These are phyloP conservation scores for Spisula solida DNA, from an alignment of 2,888 invertebrate genomes.

Conservation along the genomic window DNA sequence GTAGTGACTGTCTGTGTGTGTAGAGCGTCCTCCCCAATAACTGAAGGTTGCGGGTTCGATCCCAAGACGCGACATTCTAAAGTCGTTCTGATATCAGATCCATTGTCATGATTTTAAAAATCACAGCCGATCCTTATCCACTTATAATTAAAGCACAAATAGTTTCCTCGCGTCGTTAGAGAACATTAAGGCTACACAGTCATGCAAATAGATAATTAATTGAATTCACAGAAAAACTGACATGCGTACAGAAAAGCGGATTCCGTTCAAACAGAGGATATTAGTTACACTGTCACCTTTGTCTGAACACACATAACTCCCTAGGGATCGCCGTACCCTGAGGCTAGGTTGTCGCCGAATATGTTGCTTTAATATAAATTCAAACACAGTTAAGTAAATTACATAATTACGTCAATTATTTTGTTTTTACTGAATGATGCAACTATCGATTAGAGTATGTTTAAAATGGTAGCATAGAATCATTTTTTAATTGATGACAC, in stretches of 20 bases:
- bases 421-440: neutral
- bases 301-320: neutral
- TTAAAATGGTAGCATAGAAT: too few species aligned
- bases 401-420: neutral
- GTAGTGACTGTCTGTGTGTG: too few species aligned
- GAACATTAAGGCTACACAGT: neutral
- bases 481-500: too few species aligned
- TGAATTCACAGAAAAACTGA: conserved; percentile 19
- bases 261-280: conserved; percentile 31
- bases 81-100: too few species aligned
- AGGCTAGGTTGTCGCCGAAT: neutral
- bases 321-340: neutral
- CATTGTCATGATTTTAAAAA: too few species aligned
- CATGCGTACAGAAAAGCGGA: conserved; percentile 34
- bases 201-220: neutral
- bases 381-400: neutral
- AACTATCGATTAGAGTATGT: neutral
- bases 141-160: too few species aligned
- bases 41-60: too few species aligned
- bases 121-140: too few species aligned
- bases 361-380: neutral
- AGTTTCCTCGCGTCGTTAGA: neutral
- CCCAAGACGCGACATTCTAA: too few species aligned
- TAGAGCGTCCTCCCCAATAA: too few species aligned
- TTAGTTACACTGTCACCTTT: conserved; percentile 34